phyloP scores from a whole-genome alignment of 2,888 invertebrate genomes.

The Syrista parreyssii region DNA sequence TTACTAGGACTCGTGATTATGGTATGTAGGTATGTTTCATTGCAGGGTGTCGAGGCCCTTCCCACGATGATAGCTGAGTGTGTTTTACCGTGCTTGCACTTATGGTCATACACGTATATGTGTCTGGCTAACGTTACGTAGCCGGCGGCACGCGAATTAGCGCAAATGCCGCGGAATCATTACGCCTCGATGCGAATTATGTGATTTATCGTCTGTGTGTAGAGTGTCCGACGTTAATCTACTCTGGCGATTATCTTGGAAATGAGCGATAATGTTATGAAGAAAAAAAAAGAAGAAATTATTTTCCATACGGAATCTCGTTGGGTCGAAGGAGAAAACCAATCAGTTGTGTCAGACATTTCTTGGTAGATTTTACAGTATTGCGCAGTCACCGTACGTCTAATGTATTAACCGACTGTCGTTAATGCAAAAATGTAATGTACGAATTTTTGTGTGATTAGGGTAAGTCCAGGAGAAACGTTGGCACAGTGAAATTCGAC shows the following conservation, averaged over 20 bases:
- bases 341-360: not conserved
- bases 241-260: not conserved
- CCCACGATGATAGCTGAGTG: slow-evolving; percentile 39
- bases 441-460: not conserved
- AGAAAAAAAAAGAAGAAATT: no score
- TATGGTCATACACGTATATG: not conserved
- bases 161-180: slow-evolving; percentile 41
- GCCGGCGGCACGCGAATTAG: slow-evolving; percentile 43
- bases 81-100: not conserved
- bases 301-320: not conserved
- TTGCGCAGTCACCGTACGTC: not conserved
- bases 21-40: slow-evolving; percentile 33
- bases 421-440: not conserved
- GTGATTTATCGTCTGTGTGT: slow-evolving; percentile 43
- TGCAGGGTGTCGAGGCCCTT: slow-evolving; percentile 45
- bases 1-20: slow-evolving; percentile 45
- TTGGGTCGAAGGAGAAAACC: not conserved
- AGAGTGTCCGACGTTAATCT: not conserved
- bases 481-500: not conserved
- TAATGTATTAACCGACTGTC: not conserved
- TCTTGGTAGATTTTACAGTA: not conserved
- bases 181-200: slow-evolving; percentile 44
- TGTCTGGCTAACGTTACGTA: slow-evolving; percentile 6
- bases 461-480: not conserved
- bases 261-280: slow-evolving; percentile 45